Evolutionary conservation across 2,888 invertebrate species (phyloP).

Genomic region (Metellina segmentata): DNA sequence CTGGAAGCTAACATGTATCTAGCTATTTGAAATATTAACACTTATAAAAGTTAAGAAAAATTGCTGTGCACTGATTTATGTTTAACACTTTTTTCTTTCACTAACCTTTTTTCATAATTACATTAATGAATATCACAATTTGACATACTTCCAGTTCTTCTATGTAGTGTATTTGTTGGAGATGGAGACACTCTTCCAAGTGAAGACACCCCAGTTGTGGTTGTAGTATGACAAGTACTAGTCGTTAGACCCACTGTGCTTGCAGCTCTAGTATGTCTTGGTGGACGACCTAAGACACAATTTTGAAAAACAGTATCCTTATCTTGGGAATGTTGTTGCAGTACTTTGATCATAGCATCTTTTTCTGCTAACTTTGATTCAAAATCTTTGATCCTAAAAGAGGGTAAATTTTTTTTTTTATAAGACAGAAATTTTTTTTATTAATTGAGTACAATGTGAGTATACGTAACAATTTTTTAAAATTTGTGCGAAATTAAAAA

Average conservation of each 20-base stretch:
- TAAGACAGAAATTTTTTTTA: background rate
- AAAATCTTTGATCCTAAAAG: constrained; percentile 86
- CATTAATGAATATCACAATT: too few species aligned
- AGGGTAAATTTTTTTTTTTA: background rate
- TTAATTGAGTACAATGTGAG: too few species aligned
- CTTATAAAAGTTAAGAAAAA: too few species aligned
- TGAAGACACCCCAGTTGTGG: constrained; percentile 68
- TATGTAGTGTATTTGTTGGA: constrained; percentile 60
- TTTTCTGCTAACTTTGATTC: constrained; percentile 93
- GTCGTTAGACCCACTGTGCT: constrained; percentile 78
- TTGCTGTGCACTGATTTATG: too few species aligned
- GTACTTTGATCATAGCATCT: constrained; percentile 93
- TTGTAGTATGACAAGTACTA: constrained; percentile 71
- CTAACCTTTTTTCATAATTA: too few species aligned
- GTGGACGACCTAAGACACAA: constrained; percentile 78
- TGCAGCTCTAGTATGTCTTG: constrained; percentile 77
- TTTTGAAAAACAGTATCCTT: constrained; percentile 78
- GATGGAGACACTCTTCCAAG: constrained; percentile 69
- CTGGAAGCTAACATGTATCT: too few species aligned
- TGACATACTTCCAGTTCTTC: constrained; percentile 59
- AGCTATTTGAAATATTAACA: too few species aligned
- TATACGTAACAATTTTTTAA: too few species aligned
- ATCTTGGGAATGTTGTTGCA: constrained; percentile 84
- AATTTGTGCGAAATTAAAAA: too few species aligned
- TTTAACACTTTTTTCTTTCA: too few species aligned